Conservation (phyloP, 2,797 vertebrate species). For the Chelon labrosus region DNA sequence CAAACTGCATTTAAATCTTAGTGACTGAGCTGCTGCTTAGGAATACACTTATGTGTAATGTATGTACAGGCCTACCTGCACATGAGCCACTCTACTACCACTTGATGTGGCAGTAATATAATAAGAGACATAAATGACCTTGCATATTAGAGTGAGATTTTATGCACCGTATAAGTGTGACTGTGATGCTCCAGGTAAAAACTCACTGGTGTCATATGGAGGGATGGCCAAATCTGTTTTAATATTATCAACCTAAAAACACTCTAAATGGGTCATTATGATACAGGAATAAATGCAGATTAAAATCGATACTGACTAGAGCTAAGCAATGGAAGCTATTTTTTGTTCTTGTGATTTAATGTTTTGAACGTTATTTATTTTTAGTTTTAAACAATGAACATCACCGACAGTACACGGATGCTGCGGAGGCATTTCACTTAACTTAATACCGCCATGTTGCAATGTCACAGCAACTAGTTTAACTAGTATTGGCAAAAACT, state of each 20-base stretch:
- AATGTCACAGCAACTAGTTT: neutral
- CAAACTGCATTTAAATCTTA: neutral
- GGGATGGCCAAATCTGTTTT: slow-evolving; percentile 18
- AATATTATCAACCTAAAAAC: slow-evolving; percentile 14
- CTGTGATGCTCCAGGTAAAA: slow-evolving; percentile 22
- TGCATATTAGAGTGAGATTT: no score
- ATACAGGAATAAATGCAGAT: neutral
- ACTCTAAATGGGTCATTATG: slow-evolving; percentile 4
- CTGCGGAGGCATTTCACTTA: neutral
- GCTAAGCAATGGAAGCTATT: neutral
- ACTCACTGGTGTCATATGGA: slow-evolving; percentile 5
- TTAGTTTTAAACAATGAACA: neutral
- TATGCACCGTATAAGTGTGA: no score
- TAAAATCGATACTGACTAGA: neutral
- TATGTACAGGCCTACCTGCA: neutral
- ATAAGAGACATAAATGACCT: neutral
- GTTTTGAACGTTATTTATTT: neutral
- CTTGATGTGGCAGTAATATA: neutral
- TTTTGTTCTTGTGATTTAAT: neutral
- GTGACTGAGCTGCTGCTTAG: neutral
- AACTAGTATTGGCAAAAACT: no score
- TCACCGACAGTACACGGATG: neutral
- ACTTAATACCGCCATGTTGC: neutral
- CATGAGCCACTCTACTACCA: neutral
- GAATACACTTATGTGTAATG: neutral